Base-by-base conservation (phyloP, 2,888 invertebrate genomes). In the Nomada flava region DNA sequence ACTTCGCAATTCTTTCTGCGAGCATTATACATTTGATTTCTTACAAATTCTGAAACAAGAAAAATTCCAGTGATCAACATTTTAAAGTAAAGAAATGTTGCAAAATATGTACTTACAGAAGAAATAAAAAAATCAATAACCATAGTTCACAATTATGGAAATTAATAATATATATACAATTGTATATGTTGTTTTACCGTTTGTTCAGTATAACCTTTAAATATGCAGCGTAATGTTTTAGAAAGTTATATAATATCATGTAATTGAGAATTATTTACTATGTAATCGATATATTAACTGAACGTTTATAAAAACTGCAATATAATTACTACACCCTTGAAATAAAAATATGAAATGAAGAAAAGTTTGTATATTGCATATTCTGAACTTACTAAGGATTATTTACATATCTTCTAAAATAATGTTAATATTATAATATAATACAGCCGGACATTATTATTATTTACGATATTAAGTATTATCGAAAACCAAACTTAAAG, bases 151-250 rank as follows among this genome's bases (percentile, higher is more conserved):
- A 23, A 23, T 47, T 47, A 23, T 23, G 29, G 20, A n/a, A 60
- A 29, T 42, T n/a, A 44, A 5, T 20, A 20, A 29, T 13, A 52
- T 47, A 47, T 47, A 0, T 47, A 47, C 13, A 20, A 20, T 63
- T 63, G 42, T 44, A 2, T 23, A 23, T 23, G 18, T 68, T 36
- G 15, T 42, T 36, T 44, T 29, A 75, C 20, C 9, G 42, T 1
- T n/a, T 52, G 9, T 44, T 76, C 50, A 63, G 23, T 47, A 71
- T 79, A 71, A 79, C 78, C 78, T 69, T 57, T 26, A 68, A 42
- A 36, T 20, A 7, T 18, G 0, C 26, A 57, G n/a, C 13, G 11
- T 15, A 18, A 42, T 52, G 67, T 23, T 68, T 29, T 47, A 4
- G 9, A 65, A 59, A 23, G 26, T 68, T 53, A 60, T 44, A 26